These are phyloP conservation scores for Drosophila cognata DNA, from an alignment of 2,888 invertebrate genomes.

Conservation along the genomic window DNA sequence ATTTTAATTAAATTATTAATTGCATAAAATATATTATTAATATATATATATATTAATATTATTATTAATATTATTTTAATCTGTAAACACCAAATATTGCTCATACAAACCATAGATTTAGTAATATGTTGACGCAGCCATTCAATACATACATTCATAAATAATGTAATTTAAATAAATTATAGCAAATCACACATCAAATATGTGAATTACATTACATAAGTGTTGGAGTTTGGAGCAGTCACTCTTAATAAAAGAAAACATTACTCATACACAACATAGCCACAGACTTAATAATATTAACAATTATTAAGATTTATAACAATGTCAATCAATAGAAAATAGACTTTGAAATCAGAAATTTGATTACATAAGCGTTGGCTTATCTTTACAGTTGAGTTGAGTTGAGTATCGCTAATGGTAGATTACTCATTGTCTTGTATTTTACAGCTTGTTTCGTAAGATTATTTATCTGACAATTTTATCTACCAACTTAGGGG, in stretches of 20 bases:
- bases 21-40: too few relatives aligned
- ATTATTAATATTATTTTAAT: too few relatives aligned
- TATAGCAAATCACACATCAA: fast-evolving
- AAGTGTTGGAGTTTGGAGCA: not conserved
- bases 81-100: not conserved
- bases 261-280: not conserved
- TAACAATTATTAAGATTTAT: not conserved
- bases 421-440: not conserved
- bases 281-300: not conserved
- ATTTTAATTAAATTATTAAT: too few relatives aligned
- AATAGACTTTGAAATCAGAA: not conserved
- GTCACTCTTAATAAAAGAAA: not conserved
- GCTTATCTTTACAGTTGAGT: not conserved
- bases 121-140: not conserved
- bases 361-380: not conserved
- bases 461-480: not conserved
- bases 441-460: not conserved
- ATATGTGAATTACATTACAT: not conserved
- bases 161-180: not conserved
- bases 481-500: not conserved
- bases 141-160: not conserved
- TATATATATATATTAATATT: too few relatives aligned
- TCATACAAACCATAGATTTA: not conserved
- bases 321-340: not conserved
- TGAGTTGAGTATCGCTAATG: not conserved